These are phyloP conservation scores for Aurelia sp. DNA, from an alignment of 30 jellyfish, hydroid and myxozoan genomes.

Conservation along the genomic window DNA sequence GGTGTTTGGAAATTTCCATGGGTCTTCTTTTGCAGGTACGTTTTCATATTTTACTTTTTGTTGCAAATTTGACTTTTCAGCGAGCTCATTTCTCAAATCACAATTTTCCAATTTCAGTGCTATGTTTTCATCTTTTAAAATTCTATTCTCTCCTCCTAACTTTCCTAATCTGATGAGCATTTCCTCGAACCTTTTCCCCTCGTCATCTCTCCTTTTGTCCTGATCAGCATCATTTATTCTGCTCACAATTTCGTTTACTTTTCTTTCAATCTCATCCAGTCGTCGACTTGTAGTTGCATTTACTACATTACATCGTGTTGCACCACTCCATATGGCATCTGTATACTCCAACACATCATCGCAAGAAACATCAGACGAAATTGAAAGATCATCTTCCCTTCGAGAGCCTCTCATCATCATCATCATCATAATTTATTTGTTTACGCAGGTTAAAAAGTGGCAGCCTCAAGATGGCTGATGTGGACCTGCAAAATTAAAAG, in stretches of 20 bases:
- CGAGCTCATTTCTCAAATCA: constrained; percentile 3
- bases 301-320: not conserved
- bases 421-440: no score
- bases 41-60: no score
- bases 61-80: not conserved
- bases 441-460: no score
- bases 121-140: constrained; percentile 21
- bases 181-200: constrained; percentile 6
- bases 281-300: not conserved
- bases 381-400: no score
- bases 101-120: constrained; percentile 19
- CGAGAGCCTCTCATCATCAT: no score
- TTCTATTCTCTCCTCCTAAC: constrained; percentile 12
- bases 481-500: no score
- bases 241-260: not conserved
- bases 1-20: no score
- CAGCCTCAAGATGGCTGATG: no score
- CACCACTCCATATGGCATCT: not conserved
- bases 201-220: not conserved
- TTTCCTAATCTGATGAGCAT: not conserved
- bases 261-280: constrained; percentile 7
- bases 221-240: constrained; percentile 20
- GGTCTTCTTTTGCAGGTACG: no score
- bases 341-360: no score
- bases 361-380: no score